Evolutionary conservation across 1,140 invertebrate species (phyloP), one percentile per base, ranked within the genome.

Genomic region (Goniozus legneri): DNA sequence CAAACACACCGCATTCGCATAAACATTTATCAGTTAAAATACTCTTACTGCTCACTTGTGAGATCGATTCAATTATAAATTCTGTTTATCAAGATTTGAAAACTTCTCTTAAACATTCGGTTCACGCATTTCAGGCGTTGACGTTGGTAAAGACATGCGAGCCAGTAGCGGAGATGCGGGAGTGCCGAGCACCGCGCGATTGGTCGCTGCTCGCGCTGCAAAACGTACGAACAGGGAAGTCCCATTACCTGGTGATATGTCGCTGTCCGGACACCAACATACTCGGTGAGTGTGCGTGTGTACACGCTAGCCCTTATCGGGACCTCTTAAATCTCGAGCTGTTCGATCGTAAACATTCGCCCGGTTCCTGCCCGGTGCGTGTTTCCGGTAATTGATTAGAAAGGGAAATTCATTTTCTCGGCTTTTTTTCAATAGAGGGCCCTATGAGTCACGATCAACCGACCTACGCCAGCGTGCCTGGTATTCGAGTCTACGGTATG

Each of bases 121-220:
- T 0, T 8, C 2, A 2, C 1, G 30, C 13, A 14, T 73, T 73
- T 20, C 77, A 88, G 81, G 88, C 91, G 8, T 79, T 94, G 50
- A 95, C 92, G 15, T 69, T 95, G 50, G 89, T 94, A 51, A 96
- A 96, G 76, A 93, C 92, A 10, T 96, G 92, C 73, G 92, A 95
- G 75, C 87, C 89, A 2, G 89, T 90, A 6, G 82, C 84, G 2
- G 89, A 92, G 68, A 91, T 96, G 84, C 79, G 91, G 54, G 84
- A 91, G 60, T 96, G 92, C 66, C 80, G 89, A 57, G 80, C 86
- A 22, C 89, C 91, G 0, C 81, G 90, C 51, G 92, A 96, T 65
- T 96, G 92, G 92, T 92, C 91, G 3, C 74, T 95, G 34, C 72
- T 96, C 40, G 92, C 92, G 3, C 75, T 96, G 36, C 92, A 96